These are phyloP conservation scores for Bos indicus DNA, from an alignment of 2,113 vertebrate species.

Conservation along the genomic window DNA sequence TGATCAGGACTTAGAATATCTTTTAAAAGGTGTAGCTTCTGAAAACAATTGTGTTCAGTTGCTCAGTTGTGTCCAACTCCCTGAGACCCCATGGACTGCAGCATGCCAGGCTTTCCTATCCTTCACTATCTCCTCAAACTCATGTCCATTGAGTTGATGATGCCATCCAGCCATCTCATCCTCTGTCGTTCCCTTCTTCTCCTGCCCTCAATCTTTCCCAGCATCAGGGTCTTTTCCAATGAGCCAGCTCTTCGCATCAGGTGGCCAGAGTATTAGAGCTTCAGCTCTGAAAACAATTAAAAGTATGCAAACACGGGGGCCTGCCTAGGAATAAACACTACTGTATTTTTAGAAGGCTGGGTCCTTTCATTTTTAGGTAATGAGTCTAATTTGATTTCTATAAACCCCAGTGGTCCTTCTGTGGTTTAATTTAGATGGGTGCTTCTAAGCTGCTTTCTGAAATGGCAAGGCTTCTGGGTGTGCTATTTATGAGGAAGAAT, in stretches of 20 bases:
- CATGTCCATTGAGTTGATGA: rapidly evolving
- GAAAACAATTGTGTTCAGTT: neutral
- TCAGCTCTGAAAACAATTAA: neutral
- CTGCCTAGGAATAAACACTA: neutral
- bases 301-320: neutral
- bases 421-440: neutral
- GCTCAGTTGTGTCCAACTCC: neutral
- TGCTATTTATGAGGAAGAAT: conserved; percentile 30
- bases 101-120: neutral
- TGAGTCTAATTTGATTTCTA: conserved; percentile 11
- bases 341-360: conserved; percentile 35
- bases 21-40: neutral
- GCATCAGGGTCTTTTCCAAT: neutral
- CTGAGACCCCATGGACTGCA: neutral
- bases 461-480: conserved; percentile 28
- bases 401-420: conserved; percentile 1
- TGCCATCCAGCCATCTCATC: neutral
- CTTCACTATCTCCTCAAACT: neutral
- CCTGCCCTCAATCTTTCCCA: neutral
- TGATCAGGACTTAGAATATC: neutral
- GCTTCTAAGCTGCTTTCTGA: neutral
- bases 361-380: conserved; percentile 44
- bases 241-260: neutral
- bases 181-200: neutral
- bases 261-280: neutral